Evolutionary conservation across 2,797 vertebrate genomes (phyloP), one percentile per base, ranked within the genome.

Genomic region (Fistularia commersonii): DNA sequence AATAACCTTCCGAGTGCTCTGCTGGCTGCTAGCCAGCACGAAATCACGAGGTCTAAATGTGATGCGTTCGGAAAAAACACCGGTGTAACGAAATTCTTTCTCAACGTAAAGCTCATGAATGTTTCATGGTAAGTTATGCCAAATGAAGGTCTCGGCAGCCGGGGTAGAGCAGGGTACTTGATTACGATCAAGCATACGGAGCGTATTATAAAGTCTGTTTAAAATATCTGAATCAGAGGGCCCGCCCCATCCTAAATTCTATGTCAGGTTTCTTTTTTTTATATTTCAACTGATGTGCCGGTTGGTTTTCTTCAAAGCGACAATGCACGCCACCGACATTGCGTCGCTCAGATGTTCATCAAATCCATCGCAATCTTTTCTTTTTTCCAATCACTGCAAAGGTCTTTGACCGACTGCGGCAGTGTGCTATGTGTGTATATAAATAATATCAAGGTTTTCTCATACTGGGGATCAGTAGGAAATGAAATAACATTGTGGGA

Each of bases 61-160:
- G n/a, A 54, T 33, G 39, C 37, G 60, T 60, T 44, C 56, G 13
- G 7, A 8, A 33, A 33, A 35, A 40, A 60, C 15, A 42, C 34
- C 7, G 8, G 38, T 48, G 10, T 64, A 61, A 54, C 51, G 54
- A 45, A 64, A 52, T 63, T 54, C 12, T 60, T 54, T 56, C 32
- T 73, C 48, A 76, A 56, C 46, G 37, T 61, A 66, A 64, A 65
- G 59, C 64, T 74, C 58, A 62, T 77, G 47, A 76, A 67, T 77
- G 42, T 69, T 73, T 73, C 55, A 74, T 54, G n/a, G n/a, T 35
- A 60, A 61, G 41, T 68, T 60, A 58, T 51, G 63, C 67, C 58
- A 66, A 71, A 74, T 76, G 57, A 74, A 57, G 57, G 69, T 65
- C 39, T 57, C 54, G 48, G 35, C 65, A 67, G 46, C 6, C 23